These are phyloP conservation scores for Onychomys torridus DNA, from an alignment of 2,797 vertebrate species.

Conservation along the genomic window DNA sequence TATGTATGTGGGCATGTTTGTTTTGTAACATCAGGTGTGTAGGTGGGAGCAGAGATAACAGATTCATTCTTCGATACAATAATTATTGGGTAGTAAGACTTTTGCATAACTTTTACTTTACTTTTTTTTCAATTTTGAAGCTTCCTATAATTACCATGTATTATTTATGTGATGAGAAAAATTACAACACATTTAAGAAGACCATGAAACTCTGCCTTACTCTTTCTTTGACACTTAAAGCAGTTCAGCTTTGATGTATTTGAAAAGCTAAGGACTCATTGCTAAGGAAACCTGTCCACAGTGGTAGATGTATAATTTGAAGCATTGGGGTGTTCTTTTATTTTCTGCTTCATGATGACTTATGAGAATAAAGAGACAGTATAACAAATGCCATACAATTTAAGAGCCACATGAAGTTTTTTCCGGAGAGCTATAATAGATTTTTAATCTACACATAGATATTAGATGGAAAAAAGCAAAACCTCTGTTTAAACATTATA, in stretches of 20 bases:
- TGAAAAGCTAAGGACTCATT: background rate
- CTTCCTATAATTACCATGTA: background rate
- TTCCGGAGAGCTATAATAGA: background rate
- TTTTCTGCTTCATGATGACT: background rate
- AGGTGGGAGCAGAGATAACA: background rate
- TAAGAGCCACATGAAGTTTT: background rate
- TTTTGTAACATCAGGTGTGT: background rate
- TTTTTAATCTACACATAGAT: background rate
- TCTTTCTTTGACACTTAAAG: background rate
- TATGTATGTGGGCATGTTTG: background rate
- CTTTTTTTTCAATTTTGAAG: background rate
- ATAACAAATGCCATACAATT: background rate
- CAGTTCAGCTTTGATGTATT: constrained; percentile 8
- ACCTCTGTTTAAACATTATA: background rate
- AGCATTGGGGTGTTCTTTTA: background rate
- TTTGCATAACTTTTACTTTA: constrained; percentile 5
- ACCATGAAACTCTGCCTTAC: background rate
- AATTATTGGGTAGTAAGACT: background rate
- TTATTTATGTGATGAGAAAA: constrained; percentile 34
- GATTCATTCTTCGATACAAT: background rate
- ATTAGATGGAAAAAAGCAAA: background rate
- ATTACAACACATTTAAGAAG: background rate
- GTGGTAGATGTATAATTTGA: background rate
- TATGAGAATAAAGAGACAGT: background rate
- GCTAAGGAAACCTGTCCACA: background rate